phyloP scores from a whole-genome alignment of 1,140 invertebrate genomes.

The Leguminivora glycinivorella region DNA sequence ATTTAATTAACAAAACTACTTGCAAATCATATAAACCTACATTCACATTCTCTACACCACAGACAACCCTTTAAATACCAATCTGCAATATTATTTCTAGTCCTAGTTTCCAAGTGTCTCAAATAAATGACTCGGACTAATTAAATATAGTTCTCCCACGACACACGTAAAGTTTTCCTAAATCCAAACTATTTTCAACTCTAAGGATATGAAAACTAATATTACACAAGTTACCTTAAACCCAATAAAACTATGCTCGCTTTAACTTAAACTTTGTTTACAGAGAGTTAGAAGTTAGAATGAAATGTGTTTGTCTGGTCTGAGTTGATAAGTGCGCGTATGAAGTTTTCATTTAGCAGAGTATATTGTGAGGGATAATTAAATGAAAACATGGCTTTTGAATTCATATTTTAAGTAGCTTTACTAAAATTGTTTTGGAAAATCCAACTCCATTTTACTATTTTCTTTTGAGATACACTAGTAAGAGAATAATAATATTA shows the following conservation, averaged over 20 bases:
- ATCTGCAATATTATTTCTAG: too few relatives aligned
- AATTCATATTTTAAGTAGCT: background rate
- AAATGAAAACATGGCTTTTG: constrained; percentile 5
- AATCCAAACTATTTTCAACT: background rate
- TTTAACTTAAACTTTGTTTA: constrained; percentile 7
- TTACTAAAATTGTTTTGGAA: background rate
- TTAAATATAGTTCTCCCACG: background rate
- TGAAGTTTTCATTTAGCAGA: background rate
- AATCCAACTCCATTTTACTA: background rate
- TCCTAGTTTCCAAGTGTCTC: background rate
- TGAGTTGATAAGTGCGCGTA: background rate
- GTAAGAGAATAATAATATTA: background rate
- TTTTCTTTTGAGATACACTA: background rate
- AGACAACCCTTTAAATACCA: too few relatives aligned
- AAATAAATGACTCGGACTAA: constrained; percentile 15
- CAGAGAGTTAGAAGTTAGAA: constrained; percentile 6
- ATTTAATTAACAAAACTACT: too few relatives aligned
- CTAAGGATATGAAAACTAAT: background rate
- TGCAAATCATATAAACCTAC: too few relatives aligned
- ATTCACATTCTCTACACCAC: too few relatives aligned
- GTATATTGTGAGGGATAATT: background rate
- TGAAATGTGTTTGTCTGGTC: background rate
- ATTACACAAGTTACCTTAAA: background rate
- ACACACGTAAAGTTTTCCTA: background rate
- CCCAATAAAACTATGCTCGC: background rate